A percentile compares a stretch with the other conserved stretches of the same genome.
These are phyloP conservation scores for Hafferia zeledoni DNA, from an alignment of 2,797 vertebrate species.

Conservation along the genomic window DNA sequence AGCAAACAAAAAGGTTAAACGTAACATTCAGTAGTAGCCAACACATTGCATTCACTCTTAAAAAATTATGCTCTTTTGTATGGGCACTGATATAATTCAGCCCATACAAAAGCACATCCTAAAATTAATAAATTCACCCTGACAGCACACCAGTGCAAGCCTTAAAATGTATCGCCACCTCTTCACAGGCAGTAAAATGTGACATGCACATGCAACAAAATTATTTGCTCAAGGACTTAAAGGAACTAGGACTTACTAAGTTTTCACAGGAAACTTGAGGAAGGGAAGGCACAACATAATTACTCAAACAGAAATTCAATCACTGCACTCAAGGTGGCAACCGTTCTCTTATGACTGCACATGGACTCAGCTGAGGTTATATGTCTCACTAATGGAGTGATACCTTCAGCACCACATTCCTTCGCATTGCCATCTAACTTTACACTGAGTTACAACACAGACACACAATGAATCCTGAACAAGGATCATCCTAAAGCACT, in stretches of 20 bases:
- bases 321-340: background rate
- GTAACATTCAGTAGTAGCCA: background rate
- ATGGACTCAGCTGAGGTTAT: accelerated
- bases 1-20: background rate
- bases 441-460: background rate
- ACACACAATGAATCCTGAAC: accelerated
- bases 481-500: background rate
- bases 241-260: background rate
- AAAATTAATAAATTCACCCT: background rate
- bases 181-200: background rate
- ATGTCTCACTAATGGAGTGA: background rate
- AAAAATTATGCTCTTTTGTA: background rate
- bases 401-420: background rate
- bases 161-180: background rate
- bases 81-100: background rate
- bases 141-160: background rate
- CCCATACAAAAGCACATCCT: background rate
- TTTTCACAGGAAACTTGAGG: background rate
- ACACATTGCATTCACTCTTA: background rate
- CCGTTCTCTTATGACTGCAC: background rate
- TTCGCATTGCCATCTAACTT: background rate
- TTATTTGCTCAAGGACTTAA: background rate
- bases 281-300: background rate
- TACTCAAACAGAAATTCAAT: background rate
- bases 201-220: background rate